phyloP scores from a whole-genome alignment of 2,113 vertebrate genomes.

The Phrynosoma platyrhinos region DNA sequence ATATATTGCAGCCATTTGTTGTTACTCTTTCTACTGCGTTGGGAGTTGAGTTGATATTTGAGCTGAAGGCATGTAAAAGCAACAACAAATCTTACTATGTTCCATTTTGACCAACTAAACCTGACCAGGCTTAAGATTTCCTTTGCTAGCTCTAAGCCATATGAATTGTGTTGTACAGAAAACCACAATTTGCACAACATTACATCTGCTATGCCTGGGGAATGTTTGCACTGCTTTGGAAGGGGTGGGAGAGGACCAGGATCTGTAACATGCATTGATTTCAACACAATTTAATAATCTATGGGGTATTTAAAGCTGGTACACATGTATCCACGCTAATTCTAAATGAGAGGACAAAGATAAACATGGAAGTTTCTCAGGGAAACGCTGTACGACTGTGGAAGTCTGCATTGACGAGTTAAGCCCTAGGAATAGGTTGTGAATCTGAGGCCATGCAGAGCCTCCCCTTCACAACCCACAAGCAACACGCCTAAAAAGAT shows the following conservation, averaged over 20 bases:
- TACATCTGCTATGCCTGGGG: neutral
- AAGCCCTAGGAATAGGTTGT: conserved; percentile 14
- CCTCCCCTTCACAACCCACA: neutral
- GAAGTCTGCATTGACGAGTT: neutral
- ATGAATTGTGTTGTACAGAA: no score
- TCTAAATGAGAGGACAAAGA: neutral
- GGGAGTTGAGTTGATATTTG: no score
- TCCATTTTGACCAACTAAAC: neutral
- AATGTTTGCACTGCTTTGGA: neutral
- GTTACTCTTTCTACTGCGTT: neutral
- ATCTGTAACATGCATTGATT: neutral
- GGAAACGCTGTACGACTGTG: neutral
- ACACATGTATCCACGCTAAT: neutral
- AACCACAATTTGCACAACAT: neutral
- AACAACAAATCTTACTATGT: neutral
- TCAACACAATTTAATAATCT: neutral
- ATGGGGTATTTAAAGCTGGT: neutral
- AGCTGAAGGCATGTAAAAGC: no score
- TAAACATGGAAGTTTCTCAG: neutral
- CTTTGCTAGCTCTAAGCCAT: neutral
- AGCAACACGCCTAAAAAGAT: neutral
- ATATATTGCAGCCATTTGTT: neutral
- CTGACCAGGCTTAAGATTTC: neutral
- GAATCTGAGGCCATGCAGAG: neutral
- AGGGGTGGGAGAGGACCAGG: neutral